Percentiles rank a stretch among this genome's conserved stretches.
Evolutionary conservation across 2,113 vertebrate genomes (phyloP).

Genomic region (Notarius quadriscutis): DNA sequence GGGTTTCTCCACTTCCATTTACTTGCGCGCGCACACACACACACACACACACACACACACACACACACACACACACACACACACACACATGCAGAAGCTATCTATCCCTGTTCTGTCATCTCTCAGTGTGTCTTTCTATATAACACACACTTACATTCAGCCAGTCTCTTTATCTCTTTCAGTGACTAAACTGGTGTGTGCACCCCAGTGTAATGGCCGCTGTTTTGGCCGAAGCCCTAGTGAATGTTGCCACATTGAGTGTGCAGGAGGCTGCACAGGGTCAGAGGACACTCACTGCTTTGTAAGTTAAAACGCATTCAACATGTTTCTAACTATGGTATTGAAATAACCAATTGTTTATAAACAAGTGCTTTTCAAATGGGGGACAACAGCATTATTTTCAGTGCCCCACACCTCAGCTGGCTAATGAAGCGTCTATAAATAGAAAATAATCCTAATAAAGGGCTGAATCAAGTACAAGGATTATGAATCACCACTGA

Average conservation of each 20-base stretch:
- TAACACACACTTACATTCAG: background rate
- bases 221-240: conserved; percentile 87
- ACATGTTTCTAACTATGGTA: background rate
- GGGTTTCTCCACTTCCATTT: conserved; percentile 56
- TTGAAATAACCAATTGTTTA: background rate
- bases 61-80: background rate
- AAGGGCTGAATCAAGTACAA: background rate
- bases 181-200: conserved; percentile 93
- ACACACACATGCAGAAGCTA: background rate
- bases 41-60: background rate
- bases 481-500: background rate
- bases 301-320: conserved; percentile 72
- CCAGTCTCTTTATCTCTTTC: conserved; percentile 28
- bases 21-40: background rate
- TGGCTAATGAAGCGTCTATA: background rate
- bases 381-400: background rate
- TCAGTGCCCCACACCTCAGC: background rate
- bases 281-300: conserved; percentile 86
- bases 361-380: background rate
- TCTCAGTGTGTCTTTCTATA: background rate
- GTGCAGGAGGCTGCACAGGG: conserved; percentile 88
- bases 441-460: background rate
- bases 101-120: background rate
- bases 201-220: conserved; percentile 87
- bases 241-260: conserved; percentile 90